Conservation (phyloP, 2,113 vertebrate species). For the Cariama cristata region DNA sequence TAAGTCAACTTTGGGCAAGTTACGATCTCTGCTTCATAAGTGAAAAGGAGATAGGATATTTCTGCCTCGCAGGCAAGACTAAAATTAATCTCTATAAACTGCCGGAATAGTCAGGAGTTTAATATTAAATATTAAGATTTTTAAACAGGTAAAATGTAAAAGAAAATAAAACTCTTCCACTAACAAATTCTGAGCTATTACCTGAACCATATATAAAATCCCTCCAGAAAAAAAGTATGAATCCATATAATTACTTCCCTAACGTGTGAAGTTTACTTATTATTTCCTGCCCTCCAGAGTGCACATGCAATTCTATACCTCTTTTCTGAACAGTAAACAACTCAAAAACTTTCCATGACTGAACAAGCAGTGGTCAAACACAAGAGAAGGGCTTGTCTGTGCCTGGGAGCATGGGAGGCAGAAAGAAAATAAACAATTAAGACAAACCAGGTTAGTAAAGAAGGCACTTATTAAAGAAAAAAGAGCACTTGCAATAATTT, state of each 20-base stretch:
- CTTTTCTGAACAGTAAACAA: constrained; percentile 20
- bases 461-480: constrained; percentile 42
- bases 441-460: not conserved
- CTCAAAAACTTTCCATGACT: not conserved
- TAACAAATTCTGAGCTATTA: constrained; percentile 9
- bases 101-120: not conserved
- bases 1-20: not conserved
- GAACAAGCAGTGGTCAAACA: not conserved
- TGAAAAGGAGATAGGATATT: constrained; percentile 1
- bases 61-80: constrained; percentile 27
- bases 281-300: constrained; percentile 36
- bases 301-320: not conserved
- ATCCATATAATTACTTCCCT: constrained; percentile 41
- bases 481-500: not conserved
- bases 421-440: constrained; percentile 33
- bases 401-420: not conserved
- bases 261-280: constrained; percentile 43
- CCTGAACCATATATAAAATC: constrained; percentile 1
- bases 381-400: not conserved
- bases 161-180: not conserved
- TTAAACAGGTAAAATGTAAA: constrained; percentile 1
- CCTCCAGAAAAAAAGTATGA: constrained; percentile 13
- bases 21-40: not conserved
- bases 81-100: constrained; percentile 13
- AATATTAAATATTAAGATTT: constrained; percentile 45